phyloP scores from a whole-genome alignment of 2,113 vertebrate species.

The Nanger granti region DNA sequence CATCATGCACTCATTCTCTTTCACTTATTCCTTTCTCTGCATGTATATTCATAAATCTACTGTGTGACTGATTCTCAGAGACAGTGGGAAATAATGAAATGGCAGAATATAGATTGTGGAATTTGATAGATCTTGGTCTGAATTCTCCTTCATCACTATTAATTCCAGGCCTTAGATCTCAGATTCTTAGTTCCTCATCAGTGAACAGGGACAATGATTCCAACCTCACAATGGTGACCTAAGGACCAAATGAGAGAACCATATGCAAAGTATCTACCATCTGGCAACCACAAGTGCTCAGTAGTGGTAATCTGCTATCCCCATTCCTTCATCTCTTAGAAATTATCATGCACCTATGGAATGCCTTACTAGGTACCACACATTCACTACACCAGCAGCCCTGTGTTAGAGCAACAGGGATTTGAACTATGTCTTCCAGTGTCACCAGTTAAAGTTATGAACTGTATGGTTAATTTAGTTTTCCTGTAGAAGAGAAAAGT shows the following conservation, averaged over 20 bases:
- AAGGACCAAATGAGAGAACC: neutral
- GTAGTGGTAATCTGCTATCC: too few species aligned
- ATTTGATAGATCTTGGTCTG: neutral
- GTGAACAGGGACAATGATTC: neutral
- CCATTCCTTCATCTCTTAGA: neutral
- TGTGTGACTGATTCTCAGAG: neutral
- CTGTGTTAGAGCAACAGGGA: neutral
- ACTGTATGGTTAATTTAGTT: neutral
- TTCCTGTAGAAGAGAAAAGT: neutral
- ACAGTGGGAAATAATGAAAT: neutral
- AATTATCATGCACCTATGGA: neutral
- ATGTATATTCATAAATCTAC: neutral
- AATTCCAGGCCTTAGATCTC: neutral
- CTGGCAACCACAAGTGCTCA: neutral
- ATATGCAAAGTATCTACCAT: neutral
- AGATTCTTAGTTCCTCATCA: neutral
- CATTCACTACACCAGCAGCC: neutral
- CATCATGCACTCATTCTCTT: neutral
- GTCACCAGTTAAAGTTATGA: neutral
- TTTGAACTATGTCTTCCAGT: neutral
- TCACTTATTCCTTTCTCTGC: neutral
- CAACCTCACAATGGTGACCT: neutral
- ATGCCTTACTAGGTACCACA: neutral
- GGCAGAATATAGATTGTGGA: neutral
- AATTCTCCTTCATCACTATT: neutral